Evolutionary conservation across 1,140 invertebrate species (phyloP), one percentile per base, ranked within the genome.

Genomic region (Paraescarpia echinospica): DNA sequence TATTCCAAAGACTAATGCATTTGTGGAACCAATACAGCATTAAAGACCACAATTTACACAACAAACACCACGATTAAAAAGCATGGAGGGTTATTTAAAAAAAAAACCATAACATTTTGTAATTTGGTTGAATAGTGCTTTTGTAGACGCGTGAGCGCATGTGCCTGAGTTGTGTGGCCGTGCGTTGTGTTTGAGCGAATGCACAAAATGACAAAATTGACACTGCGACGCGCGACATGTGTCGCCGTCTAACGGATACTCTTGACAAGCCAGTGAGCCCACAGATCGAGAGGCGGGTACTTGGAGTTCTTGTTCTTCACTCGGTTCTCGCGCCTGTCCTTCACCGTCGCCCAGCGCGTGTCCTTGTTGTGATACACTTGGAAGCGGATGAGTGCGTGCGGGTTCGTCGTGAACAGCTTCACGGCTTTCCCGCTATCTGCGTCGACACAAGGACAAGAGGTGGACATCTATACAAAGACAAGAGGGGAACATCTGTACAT

Each of bases 261-360:
- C 33, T 93, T 89, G n/a, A 93, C 92, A 6, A 93, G 59, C 93
- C 93, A 93, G 91, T 92, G 34, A 34, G 93, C 93, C 93, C 93
- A 93, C 77, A 93, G 35, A 33, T 93, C 92, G 22, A 93, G 27
- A 1, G 93, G 92, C 34, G 92, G 93, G 41, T 91, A 89, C 33
- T 92, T 33, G 33, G 89, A 89, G 88, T 93, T 92, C 35, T 93
- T 92, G 89, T 93, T 93, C 27, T 77, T 51, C 14, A 93, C 59
- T 31, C 93, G 34, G 51, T 93, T 93, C 48, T 35, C 91, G 2
- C 93, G n/a, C 8, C 93, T 18, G 35, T 93, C 93, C 2, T 27
- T 90, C 31, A 33, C 33, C n/a, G 92, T 93, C 35, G 93, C 89
- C 51, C 35, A 41, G n/a, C 35, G 33, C 92, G 34, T 90, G 90